phyloP scores from a whole-genome alignment of 2,797 vertebrate species.

The Pantherophis alleghaniensis region DNA sequence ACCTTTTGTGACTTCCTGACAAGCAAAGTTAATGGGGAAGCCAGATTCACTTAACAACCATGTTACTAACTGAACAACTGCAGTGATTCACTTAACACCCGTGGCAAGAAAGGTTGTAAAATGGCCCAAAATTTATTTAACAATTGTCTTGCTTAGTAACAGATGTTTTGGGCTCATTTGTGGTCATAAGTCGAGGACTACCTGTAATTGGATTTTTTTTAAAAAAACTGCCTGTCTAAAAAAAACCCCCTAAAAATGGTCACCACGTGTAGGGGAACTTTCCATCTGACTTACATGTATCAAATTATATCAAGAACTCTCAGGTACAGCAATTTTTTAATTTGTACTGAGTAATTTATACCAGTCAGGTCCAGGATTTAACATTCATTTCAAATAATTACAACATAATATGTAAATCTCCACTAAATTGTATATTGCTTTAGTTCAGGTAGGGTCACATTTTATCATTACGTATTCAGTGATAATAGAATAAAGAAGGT shows the following conservation, averaged over 20 bases:
- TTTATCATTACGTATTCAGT: constrained; percentile 14
- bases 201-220: not conserved
- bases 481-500: constrained; percentile 6
- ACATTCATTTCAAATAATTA: not conserved
- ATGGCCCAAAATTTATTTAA: too few species aligned
- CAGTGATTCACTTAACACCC: too few species aligned
- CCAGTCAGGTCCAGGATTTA: not conserved
- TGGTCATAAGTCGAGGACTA: too few species aligned
- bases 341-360: not conserved
- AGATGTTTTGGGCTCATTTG: too few species aligned
- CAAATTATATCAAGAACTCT: constrained; percentile 16
- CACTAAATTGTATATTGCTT: constrained; percentile 10
- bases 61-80: too few species aligned
- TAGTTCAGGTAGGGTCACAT: constrained; percentile 16
- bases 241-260: not conserved
- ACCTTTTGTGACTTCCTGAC: too few species aligned
- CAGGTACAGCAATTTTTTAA: not conserved
- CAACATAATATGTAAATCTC: constrained; percentile 23
- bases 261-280: not conserved
- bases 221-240: not conserved
- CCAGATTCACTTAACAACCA: too few species aligned
- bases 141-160: too few species aligned
- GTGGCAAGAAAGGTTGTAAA: too few species aligned
- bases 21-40: too few species aligned
- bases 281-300: not conserved